phyloP scores from a whole-genome alignment of 2,113 vertebrate genomes.

The Lynx canadensis region DNA sequence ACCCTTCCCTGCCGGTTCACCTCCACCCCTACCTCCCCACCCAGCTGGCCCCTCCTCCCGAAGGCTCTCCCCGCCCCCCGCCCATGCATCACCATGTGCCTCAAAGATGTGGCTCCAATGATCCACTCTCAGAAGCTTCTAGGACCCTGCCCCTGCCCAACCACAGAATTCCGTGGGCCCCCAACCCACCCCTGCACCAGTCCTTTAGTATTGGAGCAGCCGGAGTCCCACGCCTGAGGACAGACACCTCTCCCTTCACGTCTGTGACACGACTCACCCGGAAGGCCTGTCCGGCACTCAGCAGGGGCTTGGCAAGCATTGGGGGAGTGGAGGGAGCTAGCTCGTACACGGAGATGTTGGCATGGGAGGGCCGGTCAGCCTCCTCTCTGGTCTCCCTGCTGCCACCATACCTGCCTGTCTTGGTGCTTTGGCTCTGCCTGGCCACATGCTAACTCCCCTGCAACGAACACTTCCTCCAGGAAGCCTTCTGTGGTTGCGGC shows the following conservation, averaged over 20 bases:
- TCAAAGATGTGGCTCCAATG: background rate
- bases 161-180: background rate
- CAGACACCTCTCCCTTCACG: fast-evolving
- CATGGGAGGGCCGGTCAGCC: background rate
- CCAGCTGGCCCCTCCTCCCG: background rate
- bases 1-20: fast-evolving
- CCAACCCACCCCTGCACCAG: background rate
- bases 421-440: background rate
- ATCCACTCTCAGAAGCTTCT: background rate
- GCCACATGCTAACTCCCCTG: background rate
- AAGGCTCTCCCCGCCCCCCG: background rate
- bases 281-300: background rate
- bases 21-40: background rate
- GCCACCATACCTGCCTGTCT: background rate
- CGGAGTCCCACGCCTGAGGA: background rate
- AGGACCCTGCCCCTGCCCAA: background rate
- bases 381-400: background rate
- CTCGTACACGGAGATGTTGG: background rate
- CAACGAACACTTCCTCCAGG: background rate
- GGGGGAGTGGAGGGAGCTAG: background rate
- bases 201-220: background rate
- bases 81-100: background rate
- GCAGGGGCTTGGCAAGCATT: background rate
- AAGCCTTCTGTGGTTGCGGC: background rate
- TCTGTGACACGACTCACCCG: background rate